phyloP scores from a whole-genome alignment of 1,140 invertebrate genomes.

The Harlomillsia oculata region DNA sequence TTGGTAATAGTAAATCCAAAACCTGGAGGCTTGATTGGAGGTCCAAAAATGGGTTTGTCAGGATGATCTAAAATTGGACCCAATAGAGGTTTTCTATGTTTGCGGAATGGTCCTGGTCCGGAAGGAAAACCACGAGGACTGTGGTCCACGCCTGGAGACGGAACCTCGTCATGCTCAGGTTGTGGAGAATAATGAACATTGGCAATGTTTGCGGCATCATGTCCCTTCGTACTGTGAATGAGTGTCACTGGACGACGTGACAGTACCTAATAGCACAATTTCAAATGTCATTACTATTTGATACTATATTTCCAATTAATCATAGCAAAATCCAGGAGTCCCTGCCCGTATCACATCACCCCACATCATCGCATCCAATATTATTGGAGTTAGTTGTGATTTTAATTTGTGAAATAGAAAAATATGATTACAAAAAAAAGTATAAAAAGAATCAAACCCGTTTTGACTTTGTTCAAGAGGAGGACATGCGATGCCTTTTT shows the following conservation, averaged over 20 bases:
- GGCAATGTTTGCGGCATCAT: constrained; percentile 29
- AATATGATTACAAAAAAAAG: no score
- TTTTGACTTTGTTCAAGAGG: no score
- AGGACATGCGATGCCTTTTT: no score
- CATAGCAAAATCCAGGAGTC: no score
- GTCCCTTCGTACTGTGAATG: constrained; percentile 32
- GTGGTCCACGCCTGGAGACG: constrained; percentile 26
- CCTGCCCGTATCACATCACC: no score
- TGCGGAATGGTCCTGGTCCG: not conserved
- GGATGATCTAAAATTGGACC: not conserved
- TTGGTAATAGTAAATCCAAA: constrained; percentile 22
- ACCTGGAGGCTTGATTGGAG: constrained; percentile 12
- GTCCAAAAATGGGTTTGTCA: constrained; percentile 10
- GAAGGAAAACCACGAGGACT: constrained; percentile 27
- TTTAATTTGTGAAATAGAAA: no score
- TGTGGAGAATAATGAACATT: constrained; percentile 33
- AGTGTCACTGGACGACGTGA: constrained; percentile 21
- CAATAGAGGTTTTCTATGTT: constrained; percentile 3
- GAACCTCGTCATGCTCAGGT: constrained; percentile 28
- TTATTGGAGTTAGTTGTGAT: no score
- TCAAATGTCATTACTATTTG: no score
- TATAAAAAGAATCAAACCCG: no score
- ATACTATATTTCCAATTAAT: no score
- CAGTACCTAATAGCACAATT: constrained; percentile 26
- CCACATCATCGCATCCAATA: no score